phyloP scores from a whole-genome alignment of 2,113 vertebrate species.

The rat (Rattus norvegicus) region DNA sequence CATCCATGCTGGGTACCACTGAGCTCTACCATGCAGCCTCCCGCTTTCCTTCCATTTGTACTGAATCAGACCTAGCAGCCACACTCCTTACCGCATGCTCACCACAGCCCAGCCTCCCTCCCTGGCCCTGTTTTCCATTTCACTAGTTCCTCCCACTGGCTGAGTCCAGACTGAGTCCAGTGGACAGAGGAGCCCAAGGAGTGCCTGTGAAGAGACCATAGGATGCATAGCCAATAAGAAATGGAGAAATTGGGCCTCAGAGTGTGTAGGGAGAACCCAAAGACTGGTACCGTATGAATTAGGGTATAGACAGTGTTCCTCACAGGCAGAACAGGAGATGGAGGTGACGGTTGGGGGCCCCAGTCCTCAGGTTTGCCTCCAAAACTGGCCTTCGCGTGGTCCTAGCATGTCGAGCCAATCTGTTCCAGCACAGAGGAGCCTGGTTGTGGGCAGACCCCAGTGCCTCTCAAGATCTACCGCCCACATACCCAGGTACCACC shows the following conservation, averaged over 20 bases:
- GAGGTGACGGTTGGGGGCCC: background rate
- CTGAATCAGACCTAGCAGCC: background rate
- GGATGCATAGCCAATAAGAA: background rate
- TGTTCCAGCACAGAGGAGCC: background rate
- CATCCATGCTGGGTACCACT: background rate
- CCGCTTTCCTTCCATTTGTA: background rate
- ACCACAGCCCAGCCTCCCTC: background rate
- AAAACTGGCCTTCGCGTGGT: too few relatives aligned
- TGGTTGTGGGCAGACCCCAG: too few relatives aligned
- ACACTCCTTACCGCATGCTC: background rate
- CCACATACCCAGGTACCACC: background rate
- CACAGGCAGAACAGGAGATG: background rate
- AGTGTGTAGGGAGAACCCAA: background rate
- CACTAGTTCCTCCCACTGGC: background rate
- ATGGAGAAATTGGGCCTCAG: background rate
- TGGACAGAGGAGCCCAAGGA: background rate
- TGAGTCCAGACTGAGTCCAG: background rate
- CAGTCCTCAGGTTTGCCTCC: accelerated
- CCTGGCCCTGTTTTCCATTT: background rate
- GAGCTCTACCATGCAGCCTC: background rate
- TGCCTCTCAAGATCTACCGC: background rate
- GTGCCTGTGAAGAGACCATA: background rate
- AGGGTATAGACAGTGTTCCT: background rate
- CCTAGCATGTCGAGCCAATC: background rate
- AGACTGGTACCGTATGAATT: too few relatives aligned